Evolutionary conservation across 30 jellyfish, hydroid and myxozoan genomes (phyloP).

Genomic region (Catostylus mosaicus): DNA sequence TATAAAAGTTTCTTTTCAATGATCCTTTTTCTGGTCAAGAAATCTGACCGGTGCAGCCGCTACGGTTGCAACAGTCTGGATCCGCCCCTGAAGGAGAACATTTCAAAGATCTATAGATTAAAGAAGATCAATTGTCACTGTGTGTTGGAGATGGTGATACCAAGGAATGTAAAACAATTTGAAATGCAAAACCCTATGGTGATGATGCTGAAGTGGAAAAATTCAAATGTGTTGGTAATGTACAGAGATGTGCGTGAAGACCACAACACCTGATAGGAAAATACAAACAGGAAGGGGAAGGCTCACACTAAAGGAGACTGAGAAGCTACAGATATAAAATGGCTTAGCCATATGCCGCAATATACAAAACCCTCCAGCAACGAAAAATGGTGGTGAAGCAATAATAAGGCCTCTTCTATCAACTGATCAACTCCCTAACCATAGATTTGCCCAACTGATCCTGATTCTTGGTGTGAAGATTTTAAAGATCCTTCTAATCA

Average conservation of each 20-base stretch:
- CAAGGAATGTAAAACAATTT: constrained; percentile 17
- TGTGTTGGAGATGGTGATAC: constrained; percentile 61
- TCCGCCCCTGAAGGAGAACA: constrained; percentile 4
- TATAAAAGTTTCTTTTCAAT: too few relatives aligned
- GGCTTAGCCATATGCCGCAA: constrained; percentile 41
- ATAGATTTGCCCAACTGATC: constrained; percentile 30
- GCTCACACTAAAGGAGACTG: constrained; percentile 33
- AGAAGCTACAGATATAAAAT: constrained; percentile 12
- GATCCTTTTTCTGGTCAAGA: too few relatives aligned
- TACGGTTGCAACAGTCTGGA: too few relatives aligned
- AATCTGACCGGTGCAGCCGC: too few relatives aligned
- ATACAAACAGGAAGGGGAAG: constrained; percentile 35
- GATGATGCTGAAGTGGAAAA: constrained; percentile 5
- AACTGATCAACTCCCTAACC: constrained; percentile 3
- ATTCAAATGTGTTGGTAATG: not conserved
- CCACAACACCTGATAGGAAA: constrained; percentile 6
- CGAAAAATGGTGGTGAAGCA: constrained; percentile 17
- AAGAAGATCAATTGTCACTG: constrained; percentile 6
- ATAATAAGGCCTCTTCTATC: constrained; percentile 10
- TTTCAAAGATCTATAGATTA: constrained; percentile 32
- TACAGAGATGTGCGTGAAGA: not conserved
- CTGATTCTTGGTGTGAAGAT: constrained; percentile 28
- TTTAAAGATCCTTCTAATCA: not conserved
- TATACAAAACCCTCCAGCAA: not conserved
- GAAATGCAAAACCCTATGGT: constrained; percentile 38